A percentile compares a stretch with the other conserved stretches of the same genome.
Evolutionary conservation across 2,888 invertebrate genomes (phyloP).

Genomic region (Microplitis manilae): DNA sequence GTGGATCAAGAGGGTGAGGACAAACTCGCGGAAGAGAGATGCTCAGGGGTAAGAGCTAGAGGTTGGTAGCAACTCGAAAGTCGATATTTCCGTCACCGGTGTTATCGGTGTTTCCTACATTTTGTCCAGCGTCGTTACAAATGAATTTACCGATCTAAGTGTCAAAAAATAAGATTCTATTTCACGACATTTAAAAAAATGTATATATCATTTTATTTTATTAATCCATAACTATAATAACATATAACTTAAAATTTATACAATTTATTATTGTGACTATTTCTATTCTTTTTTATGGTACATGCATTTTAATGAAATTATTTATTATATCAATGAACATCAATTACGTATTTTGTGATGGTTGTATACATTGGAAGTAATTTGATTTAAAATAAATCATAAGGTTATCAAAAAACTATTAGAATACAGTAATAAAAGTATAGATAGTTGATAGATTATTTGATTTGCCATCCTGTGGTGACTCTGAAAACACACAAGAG

Average conservation of each 20-base stretch:
- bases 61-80: constrained; percentile 61
- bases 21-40: constrained; percentile 42
- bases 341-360: neutral
- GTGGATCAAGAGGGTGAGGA: constrained; percentile 35
- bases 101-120: constrained; percentile 69
- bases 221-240: no score
- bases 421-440: constrained; percentile 23
- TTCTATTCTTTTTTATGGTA: neutral
- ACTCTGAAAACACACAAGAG: constrained; percentile 5
- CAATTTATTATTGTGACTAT: no score
- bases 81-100: constrained; percentile 70
- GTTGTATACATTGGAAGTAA: neutral
- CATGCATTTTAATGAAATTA: neutral
- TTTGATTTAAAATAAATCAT: constrained; percentile 16
- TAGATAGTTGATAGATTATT: constrained; percentile 56
- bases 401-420: constrained; percentile 13
- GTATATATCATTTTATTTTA: no score
- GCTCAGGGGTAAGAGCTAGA: constrained; percentile 55
- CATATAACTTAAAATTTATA: no score
- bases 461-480: constrained; percentile 21
- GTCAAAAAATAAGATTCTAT: constrained; percentile 48
- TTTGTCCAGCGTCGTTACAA: constrained; percentile 65
- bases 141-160: constrained; percentile 68
- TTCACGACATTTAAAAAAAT: constrained; percentile 5
- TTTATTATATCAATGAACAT: neutral